Evolutionary conservation across 2,113 vertebrate genomes (phyloP).

Genomic region (Acrocephalus arundinaceus): DNA sequence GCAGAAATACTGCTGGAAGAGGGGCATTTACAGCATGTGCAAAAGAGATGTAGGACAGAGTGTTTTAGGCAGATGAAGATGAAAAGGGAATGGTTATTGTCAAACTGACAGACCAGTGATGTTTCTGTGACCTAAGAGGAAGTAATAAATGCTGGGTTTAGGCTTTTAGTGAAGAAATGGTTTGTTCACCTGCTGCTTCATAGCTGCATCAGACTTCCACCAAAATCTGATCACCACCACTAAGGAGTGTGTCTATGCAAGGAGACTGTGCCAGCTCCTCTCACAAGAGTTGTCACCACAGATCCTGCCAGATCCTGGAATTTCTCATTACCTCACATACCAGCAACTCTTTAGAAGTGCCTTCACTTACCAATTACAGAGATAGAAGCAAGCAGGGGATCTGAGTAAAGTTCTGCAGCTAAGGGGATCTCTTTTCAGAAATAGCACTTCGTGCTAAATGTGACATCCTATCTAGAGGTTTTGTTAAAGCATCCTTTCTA

Average conservation of each 20-base stretch:
- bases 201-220: background rate
- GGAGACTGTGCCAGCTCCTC: background rate
- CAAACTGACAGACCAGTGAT: background rate
- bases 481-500: background rate
- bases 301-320: background rate
- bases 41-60: background rate
- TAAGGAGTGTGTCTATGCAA: background rate
- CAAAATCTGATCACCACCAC: background rate
- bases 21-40: background rate
- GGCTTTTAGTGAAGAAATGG: background rate
- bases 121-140: constrained; percentile 1
- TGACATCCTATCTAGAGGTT: background rate
- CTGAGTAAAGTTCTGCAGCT: background rate
- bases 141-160: background rate
- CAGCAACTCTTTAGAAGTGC: background rate
- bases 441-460: background rate
- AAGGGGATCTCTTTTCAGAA: background rate
- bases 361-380: background rate
- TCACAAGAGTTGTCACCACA: background rate
- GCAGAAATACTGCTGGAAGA: background rate
- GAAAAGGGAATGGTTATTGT: background rate
- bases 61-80: background rate
- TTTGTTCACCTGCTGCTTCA: background rate
- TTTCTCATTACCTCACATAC: background rate
- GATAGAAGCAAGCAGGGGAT: background rate